Evolutionary conservation across 2,888 invertebrate species (phyloP).

Genomic region (Darwinula stevensoni): DNA sequence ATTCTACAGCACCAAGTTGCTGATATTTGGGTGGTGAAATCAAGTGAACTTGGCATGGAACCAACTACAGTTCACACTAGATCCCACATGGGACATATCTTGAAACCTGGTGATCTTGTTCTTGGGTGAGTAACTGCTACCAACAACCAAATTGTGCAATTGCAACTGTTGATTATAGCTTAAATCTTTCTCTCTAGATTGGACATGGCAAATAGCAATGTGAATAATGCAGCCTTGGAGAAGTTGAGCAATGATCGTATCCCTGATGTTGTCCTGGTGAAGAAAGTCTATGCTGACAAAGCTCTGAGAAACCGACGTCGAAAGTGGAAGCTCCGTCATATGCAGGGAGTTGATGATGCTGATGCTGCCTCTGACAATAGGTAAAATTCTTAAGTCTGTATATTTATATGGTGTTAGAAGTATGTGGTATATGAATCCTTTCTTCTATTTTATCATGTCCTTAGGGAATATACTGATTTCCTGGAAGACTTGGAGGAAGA

Average conservation of each 20-base stretch:
- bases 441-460: slow-evolving; percentile 6
- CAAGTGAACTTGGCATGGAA: slow-evolving; percentile 53
- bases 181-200: slow-evolving; percentile 26
- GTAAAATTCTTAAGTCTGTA: slow-evolving; percentile 10
- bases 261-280: slow-evolving; percentile 81
- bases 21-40: slow-evolving; percentile 74
- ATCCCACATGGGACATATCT: slow-evolving; percentile 74
- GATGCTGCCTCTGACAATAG: slow-evolving; percentile 17
- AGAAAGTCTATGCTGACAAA: slow-evolving; percentile 51
- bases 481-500: slow-evolving; percentile 93
- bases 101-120: slow-evolving; percentile 74
- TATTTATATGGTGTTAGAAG: slow-evolving; percentile 11
- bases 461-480: slow-evolving; percentile 75
- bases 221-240: slow-evolving; percentile 68
- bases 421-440: slow-evolving; percentile 6
- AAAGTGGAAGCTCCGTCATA: slow-evolving; percentile 70
- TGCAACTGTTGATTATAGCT: not conserved
- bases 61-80: slow-evolving; percentile 58
- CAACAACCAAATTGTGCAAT: too few species aligned
- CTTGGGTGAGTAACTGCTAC: slow-evolving; percentile 41
- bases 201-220: slow-evolving; percentile 61
- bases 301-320: slow-evolving; percentile 34
- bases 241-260: slow-evolving; percentile 30
- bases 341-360: slow-evolving; percentile 22
- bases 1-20: slow-evolving; percentile 32